Evolutionary conservation across 2,888 invertebrate species (phyloP).

Genomic region (Drosophila ezoana): DNA sequence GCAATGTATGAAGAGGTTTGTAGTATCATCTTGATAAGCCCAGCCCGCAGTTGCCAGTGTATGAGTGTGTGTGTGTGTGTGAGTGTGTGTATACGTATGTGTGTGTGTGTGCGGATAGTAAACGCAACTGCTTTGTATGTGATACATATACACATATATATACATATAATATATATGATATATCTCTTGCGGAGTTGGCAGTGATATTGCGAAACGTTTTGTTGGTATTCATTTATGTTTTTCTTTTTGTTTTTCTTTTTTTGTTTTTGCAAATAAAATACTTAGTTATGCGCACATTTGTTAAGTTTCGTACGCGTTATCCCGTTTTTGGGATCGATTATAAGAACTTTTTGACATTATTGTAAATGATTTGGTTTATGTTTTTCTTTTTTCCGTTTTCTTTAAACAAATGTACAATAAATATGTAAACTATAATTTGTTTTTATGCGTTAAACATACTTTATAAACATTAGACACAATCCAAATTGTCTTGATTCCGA

Average conservation of each 20-base stretch:
- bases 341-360: constrained; percentile 34
- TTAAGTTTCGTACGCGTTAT: constrained; percentile 38
- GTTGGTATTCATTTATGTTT: constrained; percentile 9
- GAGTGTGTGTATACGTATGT: constrained; percentile 13
- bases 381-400: constrained; percentile 14
- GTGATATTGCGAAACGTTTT: constrained; percentile 76
- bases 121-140: constrained; percentile 57
- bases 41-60: constrained; percentile 47
- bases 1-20: constrained; percentile 20
- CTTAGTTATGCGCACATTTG: constrained; percentile 41
- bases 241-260: not conserved
- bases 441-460: constrained; percentile 23
- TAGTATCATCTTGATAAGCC: constrained; percentile 45
- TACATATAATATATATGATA: constrained; percentile 51
- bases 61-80: not conserved
- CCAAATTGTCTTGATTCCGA: constrained; percentile 53
- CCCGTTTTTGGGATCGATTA: constrained; percentile 24
- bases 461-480: constrained; percentile 50
- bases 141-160: constrained; percentile 51
- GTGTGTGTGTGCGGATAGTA: constrained; percentile 47
- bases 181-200: constrained; percentile 74
- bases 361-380: constrained; percentile 14
- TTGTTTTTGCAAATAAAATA: constrained; percentile 51
- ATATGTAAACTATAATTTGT: constrained; percentile 24
- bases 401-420: constrained; percentile 50